Evolutionary conservation across 2,888 invertebrate genomes (phyloP).

Genomic region (Folsomia manolachei): DNA sequence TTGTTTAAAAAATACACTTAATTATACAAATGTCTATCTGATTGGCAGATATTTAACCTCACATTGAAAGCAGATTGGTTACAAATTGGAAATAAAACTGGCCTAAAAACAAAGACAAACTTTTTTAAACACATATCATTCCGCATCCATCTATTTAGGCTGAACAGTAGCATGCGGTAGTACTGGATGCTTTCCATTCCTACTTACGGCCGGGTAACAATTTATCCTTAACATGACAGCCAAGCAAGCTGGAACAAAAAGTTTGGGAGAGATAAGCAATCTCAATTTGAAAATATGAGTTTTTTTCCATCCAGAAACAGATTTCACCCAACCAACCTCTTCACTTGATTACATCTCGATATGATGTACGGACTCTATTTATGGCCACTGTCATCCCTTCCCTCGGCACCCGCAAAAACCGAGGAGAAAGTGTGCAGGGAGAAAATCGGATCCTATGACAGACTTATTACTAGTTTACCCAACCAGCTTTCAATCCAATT

Average conservation of each 20-base stretch:
- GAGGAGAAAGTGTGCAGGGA: neutral
- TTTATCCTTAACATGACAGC: conserved; percentile 51
- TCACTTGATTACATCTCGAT: conserved; percentile 50
- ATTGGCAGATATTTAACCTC: too few species aligned
- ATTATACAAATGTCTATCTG: too few species aligned
- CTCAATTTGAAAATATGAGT: conserved; percentile 51
- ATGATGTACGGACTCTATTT: conserved; percentile 16
- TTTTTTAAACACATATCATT: too few species aligned
- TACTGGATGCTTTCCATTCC: too few species aligned
- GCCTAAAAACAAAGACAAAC: too few species aligned
- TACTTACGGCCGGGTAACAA: conserved; percentile 48
- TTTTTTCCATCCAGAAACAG: conserved; percentile 48
- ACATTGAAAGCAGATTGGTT: too few species aligned
- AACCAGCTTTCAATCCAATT: conserved; percentile 19
- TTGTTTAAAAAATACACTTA: too few species aligned
- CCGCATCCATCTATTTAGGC: too few species aligned
- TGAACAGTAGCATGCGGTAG: too few species aligned
- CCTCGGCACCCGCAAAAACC: neutral
- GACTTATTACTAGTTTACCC: neutral
- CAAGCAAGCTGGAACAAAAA: conserved; percentile 50
- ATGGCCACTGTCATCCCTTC: neutral
- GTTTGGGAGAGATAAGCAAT: conserved; percentile 50
- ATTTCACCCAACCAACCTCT: conserved; percentile 44
- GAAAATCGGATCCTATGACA: too few species aligned
- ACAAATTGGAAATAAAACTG: too few species aligned